Evolutionary conservation across 1,140 invertebrate species (phyloP).

Genomic region (Solenopsis invicta): DNA sequence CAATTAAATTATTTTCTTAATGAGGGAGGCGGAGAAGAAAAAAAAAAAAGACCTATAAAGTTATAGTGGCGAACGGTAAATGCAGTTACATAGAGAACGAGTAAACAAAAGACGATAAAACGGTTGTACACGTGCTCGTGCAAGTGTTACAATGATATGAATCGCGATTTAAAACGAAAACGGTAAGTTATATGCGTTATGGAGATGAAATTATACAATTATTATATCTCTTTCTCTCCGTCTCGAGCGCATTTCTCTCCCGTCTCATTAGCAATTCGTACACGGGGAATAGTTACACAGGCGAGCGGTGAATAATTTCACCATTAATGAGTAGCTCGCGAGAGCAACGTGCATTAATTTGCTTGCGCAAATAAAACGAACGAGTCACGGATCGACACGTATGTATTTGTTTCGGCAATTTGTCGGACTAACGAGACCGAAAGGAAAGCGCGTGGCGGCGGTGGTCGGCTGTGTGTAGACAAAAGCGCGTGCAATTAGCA

Average conservation of each 20-base stretch:
- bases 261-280: slow-evolving; percentile 20
- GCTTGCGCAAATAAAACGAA: slow-evolving; percentile 23
- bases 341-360: slow-evolving; percentile 28
- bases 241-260: not conserved
- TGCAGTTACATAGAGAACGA: not conserved
- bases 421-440: slow-evolving; percentile 55
- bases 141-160: not conserved
- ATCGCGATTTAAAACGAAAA: not conserved
- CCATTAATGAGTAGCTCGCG: slow-evolving; percentile 37
- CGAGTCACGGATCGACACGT: slow-evolving; percentile 5
- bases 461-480: not conserved
- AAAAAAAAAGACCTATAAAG: not conserved
- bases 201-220: slow-evolving; percentile 11
- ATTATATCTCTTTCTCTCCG: not conserved
- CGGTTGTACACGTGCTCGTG: no score
- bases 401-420: slow-evolving; percentile 49
- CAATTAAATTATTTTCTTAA: slow-evolving; percentile 37
- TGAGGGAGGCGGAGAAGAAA: not conserved
- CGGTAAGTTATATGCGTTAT: not conserved
- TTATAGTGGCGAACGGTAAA: slow-evolving; percentile 17
- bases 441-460: slow-evolving; percentile 33
- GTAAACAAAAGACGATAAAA: not conserved
- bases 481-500: slow-evolving; percentile 39
- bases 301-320: slow-evolving; percentile 41
- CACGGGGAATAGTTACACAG: not conserved